Evolutionary conservation across 1,140 invertebrate genomes (phyloP).

Genomic region (Oryctes rhinoceros): DNA sequence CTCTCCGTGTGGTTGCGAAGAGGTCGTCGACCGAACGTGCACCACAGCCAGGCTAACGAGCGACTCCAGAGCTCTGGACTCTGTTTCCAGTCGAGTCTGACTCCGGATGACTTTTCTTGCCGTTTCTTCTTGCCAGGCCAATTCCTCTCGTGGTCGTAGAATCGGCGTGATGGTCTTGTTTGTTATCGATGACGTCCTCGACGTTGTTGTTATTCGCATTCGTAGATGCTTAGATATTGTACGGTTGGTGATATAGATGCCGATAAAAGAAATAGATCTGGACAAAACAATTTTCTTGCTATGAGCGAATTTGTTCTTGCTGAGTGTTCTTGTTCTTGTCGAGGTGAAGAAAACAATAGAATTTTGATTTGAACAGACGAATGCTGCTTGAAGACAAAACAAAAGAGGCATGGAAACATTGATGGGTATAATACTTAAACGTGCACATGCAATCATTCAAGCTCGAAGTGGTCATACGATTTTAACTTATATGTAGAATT

Average conservation of each 20-base stretch:
- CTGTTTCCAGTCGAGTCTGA: not conserved
- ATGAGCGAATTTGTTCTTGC: too few species aligned
- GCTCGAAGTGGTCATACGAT: too few species aligned
- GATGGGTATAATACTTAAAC: too few species aligned
- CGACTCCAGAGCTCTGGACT: slow-evolving; percentile 21
- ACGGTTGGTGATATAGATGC: not conserved
- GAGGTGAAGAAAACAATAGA: too few species aligned
- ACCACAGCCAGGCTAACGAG: slow-evolving; percentile 12
- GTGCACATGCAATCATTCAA: too few species aligned
- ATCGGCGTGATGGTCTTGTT: slow-evolving; percentile 12
- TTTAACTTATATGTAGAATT: too few species aligned
- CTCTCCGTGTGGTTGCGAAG: slow-evolving; percentile 1
- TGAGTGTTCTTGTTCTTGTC: too few species aligned
- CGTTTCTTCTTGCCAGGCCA: not conserved
- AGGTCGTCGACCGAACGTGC: slow-evolving; percentile 26
- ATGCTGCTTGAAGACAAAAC: too few species aligned
- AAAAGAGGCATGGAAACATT: too few species aligned
- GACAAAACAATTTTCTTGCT: too few species aligned
- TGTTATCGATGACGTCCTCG: not conserved
- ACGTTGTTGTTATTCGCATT: not conserved
- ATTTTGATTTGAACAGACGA: too few species aligned
- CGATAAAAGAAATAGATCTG: not conserved
- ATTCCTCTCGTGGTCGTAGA: not conserved
- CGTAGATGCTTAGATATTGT: not conserved
- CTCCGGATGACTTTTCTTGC: slow-evolving; percentile 35